Evolutionary conservation across 2,888 invertebrate species (phyloP).

Genomic region (Pristionchus maxplancki): DNA sequence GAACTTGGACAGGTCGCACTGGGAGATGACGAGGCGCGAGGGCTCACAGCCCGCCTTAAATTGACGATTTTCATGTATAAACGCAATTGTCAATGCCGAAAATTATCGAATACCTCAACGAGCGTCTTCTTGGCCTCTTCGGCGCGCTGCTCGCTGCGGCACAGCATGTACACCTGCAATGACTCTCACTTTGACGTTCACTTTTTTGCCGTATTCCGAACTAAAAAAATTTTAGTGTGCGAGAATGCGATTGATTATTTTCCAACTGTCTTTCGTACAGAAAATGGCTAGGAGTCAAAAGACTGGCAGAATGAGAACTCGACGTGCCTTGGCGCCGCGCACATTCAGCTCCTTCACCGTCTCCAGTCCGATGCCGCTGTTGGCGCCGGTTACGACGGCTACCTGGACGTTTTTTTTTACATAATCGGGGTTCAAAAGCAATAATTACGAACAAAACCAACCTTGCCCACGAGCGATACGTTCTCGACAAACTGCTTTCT

Average conservation of each 20-base stretch:
- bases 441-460: background rate
- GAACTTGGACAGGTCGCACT: constrained; percentile 73
- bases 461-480: background rate
- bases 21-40: constrained; percentile 70
- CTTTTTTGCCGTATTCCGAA: no score
- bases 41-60: constrained; percentile 72
- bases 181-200: no score
- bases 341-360: constrained; percentile 70
- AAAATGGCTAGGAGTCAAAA: no score
- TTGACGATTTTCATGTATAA: no score
- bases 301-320: no score
- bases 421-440: background rate
- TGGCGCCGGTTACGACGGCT: constrained; percentile 83
- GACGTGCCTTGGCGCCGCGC: constrained; percentile 69
- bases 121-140: constrained; percentile 65
- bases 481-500: background rate
- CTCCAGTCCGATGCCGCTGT: constrained; percentile 84
- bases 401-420: constrained; percentile 79
- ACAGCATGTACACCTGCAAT: constrained; percentile 73
- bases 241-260: no score
- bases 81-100: no score
- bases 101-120: constrained; percentile 54
- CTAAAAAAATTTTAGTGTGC: no score
- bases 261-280: no score
- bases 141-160: constrained; percentile 68